phyloP scores from a whole-genome alignment of 2,888 invertebrate genomes.

The Acleris sparsana region DNA sequence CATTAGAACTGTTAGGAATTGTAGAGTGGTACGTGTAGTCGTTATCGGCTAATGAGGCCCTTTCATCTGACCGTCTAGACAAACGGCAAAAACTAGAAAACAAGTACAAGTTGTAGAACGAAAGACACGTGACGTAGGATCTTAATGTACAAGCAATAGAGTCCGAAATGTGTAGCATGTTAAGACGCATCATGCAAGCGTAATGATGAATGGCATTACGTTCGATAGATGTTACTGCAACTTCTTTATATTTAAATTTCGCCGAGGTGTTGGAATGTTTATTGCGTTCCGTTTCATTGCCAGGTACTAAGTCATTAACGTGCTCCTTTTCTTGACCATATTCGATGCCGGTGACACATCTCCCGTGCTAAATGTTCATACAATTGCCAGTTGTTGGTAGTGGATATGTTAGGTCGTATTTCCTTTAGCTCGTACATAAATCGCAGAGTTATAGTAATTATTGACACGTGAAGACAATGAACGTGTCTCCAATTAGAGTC shows the following conservation, averaged over 20 bases:
- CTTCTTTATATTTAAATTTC: slow-evolving; percentile 7
- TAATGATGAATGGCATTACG: slow-evolving; percentile 21
- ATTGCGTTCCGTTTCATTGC: slow-evolving; percentile 2
- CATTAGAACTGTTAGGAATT: neutral
- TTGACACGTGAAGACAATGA: slow-evolving; percentile 9
- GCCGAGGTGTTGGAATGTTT: neutral
- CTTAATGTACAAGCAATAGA: neutral
- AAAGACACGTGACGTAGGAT: neutral
- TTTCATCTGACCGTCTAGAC: slow-evolving; percentile 6
- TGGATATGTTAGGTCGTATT: neutral
- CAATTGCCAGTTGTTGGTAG: too few species aligned
- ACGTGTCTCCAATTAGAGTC: slow-evolving; percentile 20
- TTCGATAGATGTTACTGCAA: slow-evolving; percentile 7
- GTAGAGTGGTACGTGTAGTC: neutral
- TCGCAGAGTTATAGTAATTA: slow-evolving; percentile 5
- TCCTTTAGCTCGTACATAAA: neutral
- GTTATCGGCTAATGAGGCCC: slow-evolving; percentile 4
- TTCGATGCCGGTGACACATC: too few species aligned
- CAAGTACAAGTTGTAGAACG: neutral
- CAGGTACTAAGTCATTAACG: slow-evolving; percentile 2
- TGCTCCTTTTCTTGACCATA: neutral
- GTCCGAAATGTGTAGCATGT: neutral
- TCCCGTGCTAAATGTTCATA: too few species aligned
- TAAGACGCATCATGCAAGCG: slow-evolving; percentile 1
- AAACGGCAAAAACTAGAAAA: slow-evolving; percentile 1